Base-by-base conservation (phyloP, 2,797 vertebrate genomes). In the Thunnus albacares region DNA sequence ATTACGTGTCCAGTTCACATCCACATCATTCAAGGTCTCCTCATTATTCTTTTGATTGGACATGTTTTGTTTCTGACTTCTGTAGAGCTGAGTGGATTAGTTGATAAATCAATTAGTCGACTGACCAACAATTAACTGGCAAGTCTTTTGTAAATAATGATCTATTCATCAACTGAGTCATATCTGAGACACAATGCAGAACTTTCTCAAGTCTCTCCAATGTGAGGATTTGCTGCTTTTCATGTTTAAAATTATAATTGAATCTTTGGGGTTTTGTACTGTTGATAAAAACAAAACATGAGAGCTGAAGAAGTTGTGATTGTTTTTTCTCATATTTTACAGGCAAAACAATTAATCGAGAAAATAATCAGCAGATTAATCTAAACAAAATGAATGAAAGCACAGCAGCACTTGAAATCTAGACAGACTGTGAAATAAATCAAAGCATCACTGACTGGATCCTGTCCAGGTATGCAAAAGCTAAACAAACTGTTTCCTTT, bases 381-480 rank as follows among this genome's bases (percentile, higher is more conserved):
- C 30, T 15, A 47, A 47, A 15, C 15, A 7, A 15, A 47, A 15
- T 47, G 45, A 47, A 43, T 20, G 26, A 52, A 57, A 62, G 53
- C 35, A n/a, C 35, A 15, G 5, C 10, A 24, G 38, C 8, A 58
- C 45, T 52, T 68, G 49, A 71, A 84, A 15, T 28, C 22, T 76
- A 68, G 9, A 22, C 13, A 14, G 26, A 14, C 17, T 45, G 63
- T 65, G 57, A 49, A 17, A 49, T 49, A 49, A 17, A 49, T 45
- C 45, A 45, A 45, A 17, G 14, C 43, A 15, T 45, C 43, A 45
- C 43, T 45, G 43, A 14, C 5, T 45, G 38, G 10, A 38, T 38
- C 35, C 35, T 30, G 28, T 33, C 30, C 30, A 38, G 38, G 11
- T 38, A 38, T 38, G 38, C 38, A 10, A 38, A 33, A 11, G 38